phyloP scores from a whole-genome alignment of 2,797 vertebrate species.

The Takifugu rubripes region DNA sequence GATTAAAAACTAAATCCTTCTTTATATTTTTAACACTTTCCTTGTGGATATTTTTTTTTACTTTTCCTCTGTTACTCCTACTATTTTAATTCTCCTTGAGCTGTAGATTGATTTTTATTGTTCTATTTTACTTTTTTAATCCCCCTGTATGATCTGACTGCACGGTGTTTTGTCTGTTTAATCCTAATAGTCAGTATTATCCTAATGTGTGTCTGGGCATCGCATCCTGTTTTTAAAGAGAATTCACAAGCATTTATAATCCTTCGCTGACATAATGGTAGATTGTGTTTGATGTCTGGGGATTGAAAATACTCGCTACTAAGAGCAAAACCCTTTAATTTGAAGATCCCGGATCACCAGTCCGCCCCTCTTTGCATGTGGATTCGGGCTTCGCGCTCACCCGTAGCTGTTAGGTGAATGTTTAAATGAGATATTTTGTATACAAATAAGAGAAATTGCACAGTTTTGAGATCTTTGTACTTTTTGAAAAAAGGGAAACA shows the following conservation, averaged over 20 bases:
- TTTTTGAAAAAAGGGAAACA: constrained; percentile 45
- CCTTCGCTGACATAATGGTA: constrained; percentile 2
- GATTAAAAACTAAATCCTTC: constrained; percentile 32
- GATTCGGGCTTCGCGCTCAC: constrained; percentile 29
- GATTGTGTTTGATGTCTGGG: constrained; percentile 8
- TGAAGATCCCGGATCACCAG: constrained; percentile 5
- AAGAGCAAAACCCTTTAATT: constrained; percentile 41
- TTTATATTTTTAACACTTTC: constrained; percentile 54
- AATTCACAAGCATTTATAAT: constrained; percentile 26
- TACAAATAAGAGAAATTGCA: constrained; percentile 55
- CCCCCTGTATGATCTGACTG: constrained; percentile 31
- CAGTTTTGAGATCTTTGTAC: constrained; percentile 44
- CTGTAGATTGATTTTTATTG: constrained; percentile 26
- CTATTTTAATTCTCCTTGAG: constrained; percentile 37
- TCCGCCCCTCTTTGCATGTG: constrained; percentile 40
- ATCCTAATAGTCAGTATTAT: constrained; percentile 64
- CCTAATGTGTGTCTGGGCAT: constrained; percentile 2
- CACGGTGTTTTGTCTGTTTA: constrained; percentile 36
- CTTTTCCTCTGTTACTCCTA: constrained; percentile 18
- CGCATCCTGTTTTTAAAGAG: constrained; percentile 7
- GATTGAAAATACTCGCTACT: constrained; percentile 15
- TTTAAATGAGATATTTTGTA: constrained; percentile 63
- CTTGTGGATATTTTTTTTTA: constrained; percentile 30
- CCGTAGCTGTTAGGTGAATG: constrained; percentile 41
- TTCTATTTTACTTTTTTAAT: constrained; percentile 32